Percentiles rank a stretch among this genome's conserved stretches.
Conservation (phyloP, 2,888 invertebrate species). For the Anarsia innoxiella region DNA sequence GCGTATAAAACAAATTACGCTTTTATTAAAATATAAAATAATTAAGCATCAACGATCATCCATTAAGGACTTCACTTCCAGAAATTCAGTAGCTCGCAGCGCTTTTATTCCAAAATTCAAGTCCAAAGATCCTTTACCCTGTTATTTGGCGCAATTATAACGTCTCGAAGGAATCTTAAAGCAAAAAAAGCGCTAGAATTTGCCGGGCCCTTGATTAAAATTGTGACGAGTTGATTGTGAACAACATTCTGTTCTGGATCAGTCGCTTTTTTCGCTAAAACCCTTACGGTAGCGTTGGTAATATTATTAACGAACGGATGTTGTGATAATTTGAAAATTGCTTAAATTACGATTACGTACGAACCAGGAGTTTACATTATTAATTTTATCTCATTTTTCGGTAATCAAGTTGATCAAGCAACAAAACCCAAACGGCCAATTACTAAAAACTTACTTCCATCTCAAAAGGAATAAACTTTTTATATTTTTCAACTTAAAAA, state of each 20-base stretch:
- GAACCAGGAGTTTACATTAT: too few relatives aligned
- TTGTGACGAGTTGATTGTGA: slow-evolving; percentile 68
- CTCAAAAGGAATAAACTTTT: too few relatives aligned
- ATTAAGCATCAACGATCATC: neutral
- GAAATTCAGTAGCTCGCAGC: slow-evolving; percentile 5
- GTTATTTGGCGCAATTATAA: slow-evolving; percentile 70
- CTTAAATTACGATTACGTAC: too few relatives aligned
- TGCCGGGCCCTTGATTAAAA: slow-evolving; percentile 64
- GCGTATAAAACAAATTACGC: too few relatives aligned
- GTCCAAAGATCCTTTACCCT: slow-evolving; percentile 42
- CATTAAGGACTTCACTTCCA: slow-evolving; percentile 8
- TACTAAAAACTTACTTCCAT: too few relatives aligned
- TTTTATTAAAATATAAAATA: too few relatives aligned
- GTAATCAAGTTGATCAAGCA: too few relatives aligned
- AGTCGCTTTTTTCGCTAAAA: slow-evolving; percentile 29
- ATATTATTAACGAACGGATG: too few relatives aligned
- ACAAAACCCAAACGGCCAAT: too few relatives aligned
- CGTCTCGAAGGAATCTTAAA: slow-evolving; percentile 54
- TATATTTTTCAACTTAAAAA: too few relatives aligned
- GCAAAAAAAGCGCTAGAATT: slow-evolving; percentile 65
- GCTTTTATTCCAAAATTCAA: slow-evolving; percentile 24
- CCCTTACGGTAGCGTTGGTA: slow-evolving; percentile 22
- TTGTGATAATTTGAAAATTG: too few relatives aligned
- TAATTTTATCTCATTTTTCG: too few relatives aligned
- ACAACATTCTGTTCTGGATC: slow-evolving; percentile 26